These are phyloP conservation scores for Magallana ariakensis DNA, from an alignment of 1,140 invertebrate species.

Conservation along the genomic window DNA sequence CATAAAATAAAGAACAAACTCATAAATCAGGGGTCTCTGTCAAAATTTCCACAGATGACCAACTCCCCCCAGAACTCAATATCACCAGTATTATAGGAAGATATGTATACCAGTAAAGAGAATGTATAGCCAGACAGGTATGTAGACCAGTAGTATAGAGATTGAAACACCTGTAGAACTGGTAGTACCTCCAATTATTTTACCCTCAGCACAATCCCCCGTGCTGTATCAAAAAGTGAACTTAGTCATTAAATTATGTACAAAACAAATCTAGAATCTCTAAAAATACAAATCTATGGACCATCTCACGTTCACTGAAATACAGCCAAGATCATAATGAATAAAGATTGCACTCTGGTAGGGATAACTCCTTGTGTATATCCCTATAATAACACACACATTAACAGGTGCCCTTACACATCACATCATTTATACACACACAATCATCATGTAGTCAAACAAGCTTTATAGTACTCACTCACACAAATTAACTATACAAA, in stretches of 20 bases:
- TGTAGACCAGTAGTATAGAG: no score
- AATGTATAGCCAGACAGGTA: no score
- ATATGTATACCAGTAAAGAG: no score
- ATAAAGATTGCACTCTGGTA: slow-evolving; percentile 18
- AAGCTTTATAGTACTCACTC: neutral
- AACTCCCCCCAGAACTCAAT: neutral
- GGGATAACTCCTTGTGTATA: neutral
- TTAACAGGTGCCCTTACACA: neutral
- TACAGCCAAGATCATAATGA: neutral
- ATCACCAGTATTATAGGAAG: neutral
- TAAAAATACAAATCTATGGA: neutral
- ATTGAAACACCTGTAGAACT: neutral
- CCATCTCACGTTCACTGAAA: neutral
- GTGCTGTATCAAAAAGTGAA: neutral
- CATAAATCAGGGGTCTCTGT: neutral
- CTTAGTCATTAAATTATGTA: neutral
- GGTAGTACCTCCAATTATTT: neutral
- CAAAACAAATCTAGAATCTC: neutral
- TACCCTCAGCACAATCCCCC: neutral
- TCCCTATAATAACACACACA: neutral
- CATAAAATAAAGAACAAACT: neutral
- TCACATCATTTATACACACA: neutral
- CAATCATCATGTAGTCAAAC: neutral
- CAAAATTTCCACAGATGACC: slow-evolving; percentile 19
- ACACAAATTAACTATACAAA: no score